phyloP scores from a whole-genome alignment of 64 coral and sea anemone species.

The Anthopleura sola region DNA sequence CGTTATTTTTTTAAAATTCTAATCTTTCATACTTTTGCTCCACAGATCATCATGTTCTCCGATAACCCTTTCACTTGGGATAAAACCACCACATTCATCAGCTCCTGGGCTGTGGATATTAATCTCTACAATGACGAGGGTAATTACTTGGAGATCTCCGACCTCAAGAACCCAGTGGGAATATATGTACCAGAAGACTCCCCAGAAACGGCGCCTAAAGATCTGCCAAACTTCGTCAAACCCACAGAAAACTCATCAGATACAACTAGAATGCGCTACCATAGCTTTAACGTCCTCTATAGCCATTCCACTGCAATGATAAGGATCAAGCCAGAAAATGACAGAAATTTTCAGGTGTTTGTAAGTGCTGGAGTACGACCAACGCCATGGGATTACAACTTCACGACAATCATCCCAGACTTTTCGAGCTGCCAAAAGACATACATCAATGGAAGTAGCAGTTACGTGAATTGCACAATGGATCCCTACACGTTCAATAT shows the following conservation, averaged over 20 bases:
- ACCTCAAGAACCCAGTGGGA: conserved; percentile 50
- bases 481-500: conserved; percentile 47
- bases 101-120: conserved; percentile 51
- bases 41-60: conserved; percentile 46
- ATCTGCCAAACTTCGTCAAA: conserved; percentile 1
- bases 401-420: conserved; percentile 30
- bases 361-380: conserved; percentile 39
- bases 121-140: conserved; percentile 35
- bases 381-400: conserved; percentile 37
- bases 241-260: conserved; percentile 16
- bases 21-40: not conserved
- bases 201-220: not conserved
- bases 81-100: conserved; percentile 11
- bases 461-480: conserved; percentile 15
- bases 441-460: not conserved
- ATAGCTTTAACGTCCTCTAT: conserved; percentile 25
- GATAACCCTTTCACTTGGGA: conserved; percentile 58
- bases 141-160: conserved; percentile 12
- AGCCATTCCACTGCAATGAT: conserved; percentile 23
- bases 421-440: conserved; percentile 16
- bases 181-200: conserved; percentile 32
- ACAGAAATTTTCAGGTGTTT: conserved; percentile 22
- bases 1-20: too few relatives aligned
- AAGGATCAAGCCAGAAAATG: conserved; percentile 23
- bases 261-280: conserved; percentile 39